Base-by-base conservation (phyloP, 1,140 invertebrate species). In the Doryteuthis pealeii region DNA sequence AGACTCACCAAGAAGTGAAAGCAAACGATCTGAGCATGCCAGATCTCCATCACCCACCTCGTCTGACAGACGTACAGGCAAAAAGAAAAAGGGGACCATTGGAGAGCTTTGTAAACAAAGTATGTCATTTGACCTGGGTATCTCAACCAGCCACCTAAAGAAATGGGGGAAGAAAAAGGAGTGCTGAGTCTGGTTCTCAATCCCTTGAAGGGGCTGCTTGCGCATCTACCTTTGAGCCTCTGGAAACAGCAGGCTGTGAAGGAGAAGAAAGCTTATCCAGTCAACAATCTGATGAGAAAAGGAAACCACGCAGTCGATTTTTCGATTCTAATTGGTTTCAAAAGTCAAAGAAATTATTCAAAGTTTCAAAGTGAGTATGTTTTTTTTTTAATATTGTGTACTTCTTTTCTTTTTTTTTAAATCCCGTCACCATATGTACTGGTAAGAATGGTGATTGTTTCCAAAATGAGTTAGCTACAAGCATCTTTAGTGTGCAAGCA, bases 321-420 rank as follows among this genome's bases (percentile, higher is more conserved):
- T 78, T 85, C 72, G 83, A 84, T 71, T 79, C 79, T 33, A 78
- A 74, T 66, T 85, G 83, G 79, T 79, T 85, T 67, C 83, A 83
- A 67, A 85, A 82, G 73, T 80, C 84, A n/a, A 84, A 81, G 71
- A 83, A 79, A 75, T 83, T 85, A 75, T 85, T 85, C 77, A 85
- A 85, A 84, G 83, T 84, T 82, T 85, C 84, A 80, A 85, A 85
- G 84, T 85, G 76, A 85, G 84, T 85, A 75, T 18, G 6, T 49
- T 6, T 15, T 45, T 28, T 40, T 40, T 40, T 40, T n/a, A n/a
- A n/a, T n/a, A n/a, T n/a, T n/a, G n/a, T n/a, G n/a, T n/a, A n/a
- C n/a, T n/a, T n/a, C n/a, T n/a, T n/a, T n/a, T n/a, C n/a, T n/a
- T n/a, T n/a, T n/a, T n/a, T n/a, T n/a, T n/a, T n/a, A n/a, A n/a